A percentile compares a stretch with the other conserved stretches of the same genome.
These are phyloP conservation scores for Shinisaurus crocodilurus DNA, from an alignment of 2,113 vertebrate species.

Conservation along the genomic window DNA sequence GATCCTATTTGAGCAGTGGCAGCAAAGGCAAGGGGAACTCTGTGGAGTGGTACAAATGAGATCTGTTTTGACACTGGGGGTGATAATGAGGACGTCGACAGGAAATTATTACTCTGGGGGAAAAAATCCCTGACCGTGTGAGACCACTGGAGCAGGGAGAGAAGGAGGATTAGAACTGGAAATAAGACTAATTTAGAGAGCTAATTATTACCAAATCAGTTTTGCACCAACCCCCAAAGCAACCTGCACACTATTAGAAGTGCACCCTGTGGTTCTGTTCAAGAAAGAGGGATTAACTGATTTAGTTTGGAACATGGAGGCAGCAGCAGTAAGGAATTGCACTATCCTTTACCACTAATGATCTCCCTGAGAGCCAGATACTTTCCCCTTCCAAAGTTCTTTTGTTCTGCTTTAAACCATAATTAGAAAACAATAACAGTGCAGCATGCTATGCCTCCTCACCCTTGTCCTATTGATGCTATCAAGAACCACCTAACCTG, in stretches of 20 bases:
- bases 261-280: constrained; percentile 10
- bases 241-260: constrained; percentile 2
- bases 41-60: background rate
- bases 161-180: constrained; percentile 3
- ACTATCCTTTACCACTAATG: background rate
- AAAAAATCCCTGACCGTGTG: background rate
- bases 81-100: background rate
- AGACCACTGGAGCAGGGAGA: background rate
- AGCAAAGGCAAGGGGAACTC: background rate
- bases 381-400: background rate
- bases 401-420: background rate
- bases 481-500: background rate
- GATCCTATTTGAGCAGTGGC: background rate
- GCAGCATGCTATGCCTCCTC: background rate
- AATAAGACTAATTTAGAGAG: constrained; percentile 21
- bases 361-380: background rate
- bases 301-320: background rate
- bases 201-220: constrained; percentile 19
- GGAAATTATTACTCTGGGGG: background rate
- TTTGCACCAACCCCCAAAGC: constrained; percentile 1
- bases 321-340: background rate
- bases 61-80: background rate
- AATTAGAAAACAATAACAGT: background rate
- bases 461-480: background rate
- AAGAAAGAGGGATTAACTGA: constrained; percentile 9